Evolutionary conservation across 2,888 invertebrate species (phyloP).

Genomic region (Drosophila multiciliata): DNA sequence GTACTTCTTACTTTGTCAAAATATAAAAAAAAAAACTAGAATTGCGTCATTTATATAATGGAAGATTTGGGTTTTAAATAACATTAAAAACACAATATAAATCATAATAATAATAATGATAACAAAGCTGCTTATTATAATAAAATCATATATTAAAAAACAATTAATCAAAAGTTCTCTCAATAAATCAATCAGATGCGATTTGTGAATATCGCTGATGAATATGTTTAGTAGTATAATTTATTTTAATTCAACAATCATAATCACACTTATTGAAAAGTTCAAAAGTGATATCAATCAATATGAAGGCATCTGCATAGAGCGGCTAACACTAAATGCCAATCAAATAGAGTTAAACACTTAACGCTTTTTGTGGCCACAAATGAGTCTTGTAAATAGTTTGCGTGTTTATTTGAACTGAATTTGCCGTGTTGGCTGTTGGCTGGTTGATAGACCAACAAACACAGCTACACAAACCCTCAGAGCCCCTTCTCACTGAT

Average conservation of each 20-base stretch:
- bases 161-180: neutral
- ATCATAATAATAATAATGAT: neutral
- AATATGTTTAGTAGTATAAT: neutral
- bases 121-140: neutral
- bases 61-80: neutral
- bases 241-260: neutral
- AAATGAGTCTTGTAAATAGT: conserved; percentile 62
- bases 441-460: conserved; percentile 43
- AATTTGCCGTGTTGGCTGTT: conserved; percentile 18
- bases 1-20: neutral
- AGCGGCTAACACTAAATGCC: conserved; percentile 26
- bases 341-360: conserved; percentile 60
- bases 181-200: neutral
- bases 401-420: conserved; percentile 49
- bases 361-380: conserved; percentile 36
- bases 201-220: neutral
- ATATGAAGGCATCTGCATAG: neutral
- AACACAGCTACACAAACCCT: conserved; percentile 17
- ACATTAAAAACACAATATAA: neutral
- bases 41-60: neutral
- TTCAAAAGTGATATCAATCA: conserved; percentile 7
- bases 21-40: neutral
- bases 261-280: neutral
- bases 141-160: neutral
- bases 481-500: conserved; percentile 21